These are phyloP conservation scores for Hylyphantes graminicola DNA, from an alignment of 1,140 invertebrate species.

Conservation along the genomic window DNA sequence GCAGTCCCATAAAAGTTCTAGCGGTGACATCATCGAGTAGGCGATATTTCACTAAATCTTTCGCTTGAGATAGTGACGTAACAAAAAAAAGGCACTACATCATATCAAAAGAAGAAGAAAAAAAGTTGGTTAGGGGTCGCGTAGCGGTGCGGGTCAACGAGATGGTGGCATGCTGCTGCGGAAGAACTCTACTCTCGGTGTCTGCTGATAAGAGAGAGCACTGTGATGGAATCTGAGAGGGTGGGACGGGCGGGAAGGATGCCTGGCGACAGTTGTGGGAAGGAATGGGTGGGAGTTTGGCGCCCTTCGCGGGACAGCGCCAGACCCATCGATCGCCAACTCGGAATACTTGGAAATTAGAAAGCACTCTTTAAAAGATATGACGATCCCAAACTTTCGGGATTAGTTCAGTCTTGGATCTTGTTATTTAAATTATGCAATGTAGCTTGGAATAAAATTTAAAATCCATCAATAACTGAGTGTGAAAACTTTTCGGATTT, in stretches of 20 bases:
- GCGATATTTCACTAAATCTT: background rate
- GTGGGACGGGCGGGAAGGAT: conserved; percentile 29
- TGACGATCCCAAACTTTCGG: too few species aligned
- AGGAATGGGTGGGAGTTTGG: conserved; percentile 23
- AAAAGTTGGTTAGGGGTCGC: background rate
- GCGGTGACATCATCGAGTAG: background rate
- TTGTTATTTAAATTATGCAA: too few species aligned
- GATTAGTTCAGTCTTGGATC: too few species aligned
- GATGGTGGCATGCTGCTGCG: background rate
- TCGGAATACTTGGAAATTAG: background rate
- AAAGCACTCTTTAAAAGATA: too few species aligned
- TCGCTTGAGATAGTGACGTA: background rate
- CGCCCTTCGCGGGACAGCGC: conserved; percentile 5
- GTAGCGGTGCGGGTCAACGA: background rate
- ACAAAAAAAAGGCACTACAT: conserved; percentile 4
- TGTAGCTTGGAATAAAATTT: too few species aligned
- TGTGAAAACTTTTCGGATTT: too few species aligned
- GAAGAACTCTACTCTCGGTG: background rate
- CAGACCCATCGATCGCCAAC: conserved; percentile 44
- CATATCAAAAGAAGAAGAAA: background rate
- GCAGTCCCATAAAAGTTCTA: conserved; percentile 6
- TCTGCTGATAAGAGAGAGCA: conserved; percentile 16
- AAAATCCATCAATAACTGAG: too few species aligned
- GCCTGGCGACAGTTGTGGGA: conserved; percentile 35
- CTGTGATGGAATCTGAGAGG: conserved; percentile 35